Conservation (phyloP, 2,113 vertebrate genomes). For the Caretta caretta region DNA sequence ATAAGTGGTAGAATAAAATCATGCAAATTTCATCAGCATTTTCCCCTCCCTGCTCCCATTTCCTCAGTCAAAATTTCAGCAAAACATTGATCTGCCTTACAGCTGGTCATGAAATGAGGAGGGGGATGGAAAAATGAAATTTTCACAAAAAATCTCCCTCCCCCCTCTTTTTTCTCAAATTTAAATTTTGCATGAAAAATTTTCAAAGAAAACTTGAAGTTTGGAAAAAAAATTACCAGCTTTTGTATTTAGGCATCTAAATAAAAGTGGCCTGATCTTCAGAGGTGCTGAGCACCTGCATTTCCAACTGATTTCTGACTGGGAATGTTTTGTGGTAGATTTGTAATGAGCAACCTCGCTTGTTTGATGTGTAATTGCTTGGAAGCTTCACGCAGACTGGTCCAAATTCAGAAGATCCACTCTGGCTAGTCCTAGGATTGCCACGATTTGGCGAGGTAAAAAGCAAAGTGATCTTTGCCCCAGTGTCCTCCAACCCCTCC, state of each 20-base stretch:
- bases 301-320: not conserved
- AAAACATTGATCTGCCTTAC: constrained; percentile 1
- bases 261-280: not conserved
- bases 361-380: not conserved
- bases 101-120: constrained; percentile 1
- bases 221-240: not conserved
- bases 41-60: not conserved
- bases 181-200: not conserved
- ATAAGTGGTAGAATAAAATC: constrained; percentile 35
- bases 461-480: not conserved
- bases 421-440: not conserved
- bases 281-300: not conserved
- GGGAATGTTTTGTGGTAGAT: not conserved
- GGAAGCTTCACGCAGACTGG: not conserved
- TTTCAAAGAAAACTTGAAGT: not conserved
- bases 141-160: not conserved
- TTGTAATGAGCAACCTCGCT: not conserved
- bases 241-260: not conserved
- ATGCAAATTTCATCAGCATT: not conserved
- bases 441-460: not conserved
- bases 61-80: constrained; percentile 41
- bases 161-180: not conserved
- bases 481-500: not conserved
- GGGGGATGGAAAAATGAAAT: not conserved
- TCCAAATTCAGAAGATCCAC: not conserved